A percentile compares a stretch with the other conserved stretches of the same genome.
These are phyloP conservation scores for Bicyclus anynana DNA, from an alignment of 1,140 invertebrate genomes.

Conservation along the genomic window DNA sequence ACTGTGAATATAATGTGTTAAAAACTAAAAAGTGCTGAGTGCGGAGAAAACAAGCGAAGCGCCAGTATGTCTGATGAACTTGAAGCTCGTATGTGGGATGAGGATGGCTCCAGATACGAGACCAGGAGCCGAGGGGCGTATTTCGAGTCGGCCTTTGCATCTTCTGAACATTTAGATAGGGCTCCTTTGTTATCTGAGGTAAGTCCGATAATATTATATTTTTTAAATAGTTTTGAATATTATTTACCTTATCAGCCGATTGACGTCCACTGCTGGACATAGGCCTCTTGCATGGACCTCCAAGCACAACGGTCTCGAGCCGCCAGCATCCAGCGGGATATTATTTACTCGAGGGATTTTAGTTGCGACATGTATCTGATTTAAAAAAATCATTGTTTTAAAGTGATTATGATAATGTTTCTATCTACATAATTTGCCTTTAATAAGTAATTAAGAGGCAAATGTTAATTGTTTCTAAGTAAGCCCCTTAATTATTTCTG, in stretches of 20 bases:
- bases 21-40: slow-evolving; percentile 12
- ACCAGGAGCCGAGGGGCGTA: slow-evolving; percentile 49
- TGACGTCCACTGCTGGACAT: too few relatives aligned
- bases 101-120: slow-evolving; percentile 57
- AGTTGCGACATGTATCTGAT: too few relatives aligned
- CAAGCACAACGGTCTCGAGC: too few relatives aligned
- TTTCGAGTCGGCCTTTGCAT: slow-evolving; percentile 65
- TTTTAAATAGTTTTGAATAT: not conserved
- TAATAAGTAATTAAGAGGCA: too few relatives aligned
- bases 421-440: too few relatives aligned
- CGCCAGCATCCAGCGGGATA: too few relatives aligned
- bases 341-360: not conserved
- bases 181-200: slow-evolving; percentile 69
- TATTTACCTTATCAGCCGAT: too few relatives aligned
- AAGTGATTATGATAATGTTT: too few relatives aligned
- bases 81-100: slow-evolving; percentile 70
- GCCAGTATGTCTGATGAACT: slow-evolving; percentile 74
- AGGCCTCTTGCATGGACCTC: too few relatives aligned
- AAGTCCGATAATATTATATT: slow-evolving; percentile 16
- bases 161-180: slow-evolving; percentile 66
- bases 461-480: too few relatives aligned
- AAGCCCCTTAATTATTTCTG: too few relatives aligned
- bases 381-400: too few relatives aligned
- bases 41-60: slow-evolving; percentile 31
- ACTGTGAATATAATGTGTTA: slow-evolving; percentile 15